phyloP scores from a whole-genome alignment of 2,113 vertebrate genomes.

The Poeciliopsis retropinna region DNA sequence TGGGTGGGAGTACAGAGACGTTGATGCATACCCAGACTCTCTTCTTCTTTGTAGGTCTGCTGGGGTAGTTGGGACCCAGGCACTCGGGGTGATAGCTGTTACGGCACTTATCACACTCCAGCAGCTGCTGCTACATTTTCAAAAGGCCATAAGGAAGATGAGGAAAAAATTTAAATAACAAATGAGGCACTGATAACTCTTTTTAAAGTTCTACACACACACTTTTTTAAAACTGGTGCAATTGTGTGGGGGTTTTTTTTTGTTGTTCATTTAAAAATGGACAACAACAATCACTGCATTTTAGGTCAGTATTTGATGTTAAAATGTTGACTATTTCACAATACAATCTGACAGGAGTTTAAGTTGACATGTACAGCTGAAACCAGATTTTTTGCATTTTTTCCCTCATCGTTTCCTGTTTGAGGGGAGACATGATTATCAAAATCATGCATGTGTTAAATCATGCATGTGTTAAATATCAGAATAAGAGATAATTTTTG shows the following conservation, averaged over 20 bases:
- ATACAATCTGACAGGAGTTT: neutral
- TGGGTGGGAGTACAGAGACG: neutral
- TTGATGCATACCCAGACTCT: constrained; percentile 91
- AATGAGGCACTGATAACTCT: neutral
- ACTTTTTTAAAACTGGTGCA: too few relatives aligned
- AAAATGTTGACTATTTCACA: neutral
- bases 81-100: constrained; percentile 99
- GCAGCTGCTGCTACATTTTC: constrained; percentile 83
- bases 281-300: neutral
- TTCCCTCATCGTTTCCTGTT: neutral
- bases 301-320: too few relatives aligned
- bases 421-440: neutral
- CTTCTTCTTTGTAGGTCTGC: constrained; percentile 97
- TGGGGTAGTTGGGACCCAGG: constrained; percentile 98
- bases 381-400: neutral
- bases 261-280: neutral
- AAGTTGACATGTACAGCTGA: neutral
- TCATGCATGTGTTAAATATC: too few relatives aligned
- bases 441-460: too few relatives aligned
- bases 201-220: neutral
- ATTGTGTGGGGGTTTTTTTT: too few relatives aligned
- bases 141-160: constrained; percentile 22
- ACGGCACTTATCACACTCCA: constrained; percentile 99
- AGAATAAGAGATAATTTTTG: neutral
- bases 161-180: neutral